Evolutionary conservation across 2,797 vertebrate species (phyloP).

Genomic region (Anguilla pacifica): DNA sequence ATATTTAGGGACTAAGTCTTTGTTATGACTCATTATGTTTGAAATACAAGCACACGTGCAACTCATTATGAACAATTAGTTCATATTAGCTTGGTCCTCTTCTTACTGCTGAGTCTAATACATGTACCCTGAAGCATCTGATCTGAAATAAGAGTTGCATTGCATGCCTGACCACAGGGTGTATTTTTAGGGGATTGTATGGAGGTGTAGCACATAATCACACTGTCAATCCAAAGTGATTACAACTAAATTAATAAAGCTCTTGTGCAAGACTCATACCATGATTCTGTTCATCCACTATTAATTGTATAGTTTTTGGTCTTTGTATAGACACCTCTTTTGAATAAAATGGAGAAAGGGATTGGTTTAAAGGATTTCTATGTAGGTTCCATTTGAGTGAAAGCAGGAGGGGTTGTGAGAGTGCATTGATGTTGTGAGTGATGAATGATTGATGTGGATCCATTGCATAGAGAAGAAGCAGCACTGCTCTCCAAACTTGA

Average conservation of each 20-base stretch:
- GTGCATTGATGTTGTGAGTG: neutral
- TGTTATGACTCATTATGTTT: neutral
- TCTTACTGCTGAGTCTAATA: slow-evolving; percentile 45
- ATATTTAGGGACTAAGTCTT: neutral
- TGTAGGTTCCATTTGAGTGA: neutral
- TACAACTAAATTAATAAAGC: neutral
- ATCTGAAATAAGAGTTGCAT: slow-evolving; percentile 50
- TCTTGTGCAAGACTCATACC: neutral
- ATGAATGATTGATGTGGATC: slow-evolving; percentile 48
- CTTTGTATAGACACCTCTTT: neutral
- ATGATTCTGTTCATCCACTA: neutral
- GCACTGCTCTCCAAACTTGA: neutral
- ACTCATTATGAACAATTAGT: slow-evolving; percentile 46
- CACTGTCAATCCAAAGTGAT: slow-evolving; percentile 24
- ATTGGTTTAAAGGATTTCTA: neutral
- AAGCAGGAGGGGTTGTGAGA: neutral
- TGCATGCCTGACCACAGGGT: slow-evolving; percentile 27
- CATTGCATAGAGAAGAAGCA: slow-evolving; percentile 2
- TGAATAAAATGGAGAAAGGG: neutral
- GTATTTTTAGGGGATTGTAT: slow-evolving; percentile 39
- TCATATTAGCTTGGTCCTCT: slow-evolving; percentile 46
- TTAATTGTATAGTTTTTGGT: neutral
- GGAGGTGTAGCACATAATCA: slow-evolving; percentile 41
- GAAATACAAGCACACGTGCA: slow-evolving; percentile 13
- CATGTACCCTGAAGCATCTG: slow-evolving; percentile 39